Percentiles rank a stretch among this genome's conserved stretches.
Conservation (phyloP, 2,888 invertebrate genomes). For the Imbricaverruca yamaguchii region DNA sequence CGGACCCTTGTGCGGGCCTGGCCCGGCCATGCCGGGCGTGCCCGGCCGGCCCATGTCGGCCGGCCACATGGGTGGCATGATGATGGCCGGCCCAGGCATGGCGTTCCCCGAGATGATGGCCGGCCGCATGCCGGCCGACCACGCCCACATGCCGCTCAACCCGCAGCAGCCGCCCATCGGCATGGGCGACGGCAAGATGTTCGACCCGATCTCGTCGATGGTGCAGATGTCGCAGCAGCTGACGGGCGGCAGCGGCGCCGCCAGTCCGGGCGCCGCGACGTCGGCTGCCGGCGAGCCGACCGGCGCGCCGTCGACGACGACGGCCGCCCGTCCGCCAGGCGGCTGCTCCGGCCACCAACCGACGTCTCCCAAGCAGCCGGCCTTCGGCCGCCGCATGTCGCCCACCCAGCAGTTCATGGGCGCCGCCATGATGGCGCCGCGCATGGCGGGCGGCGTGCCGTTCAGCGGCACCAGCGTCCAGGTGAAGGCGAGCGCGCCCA, state of each 20-base stretch:
- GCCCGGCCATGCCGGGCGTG: neutral
- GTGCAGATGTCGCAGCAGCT: conserved; percentile 92
- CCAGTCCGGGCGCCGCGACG: conserved; percentile 27
- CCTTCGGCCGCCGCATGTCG: conserved; percentile 28
- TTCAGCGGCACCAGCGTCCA: conserved; percentile 31
- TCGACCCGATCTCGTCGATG: conserved; percentile 87
- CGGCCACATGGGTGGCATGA: conserved; percentile 29
- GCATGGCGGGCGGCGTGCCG: conserved; percentile 51
- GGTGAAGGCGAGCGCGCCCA: conserved; percentile 93
- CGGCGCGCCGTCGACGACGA: conserved; percentile 23
- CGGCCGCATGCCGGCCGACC: conserved; percentile 19
- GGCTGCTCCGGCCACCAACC: conserved; percentile 30
- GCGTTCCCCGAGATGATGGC: conserved; percentile 29
- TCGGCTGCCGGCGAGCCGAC: conserved; percentile 34
- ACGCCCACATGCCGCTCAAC: conserved; percentile 42
- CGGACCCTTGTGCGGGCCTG: neutral
- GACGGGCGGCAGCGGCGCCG: conserved; percentile 57
- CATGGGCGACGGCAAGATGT: conserved; percentile 45
- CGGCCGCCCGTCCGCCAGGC: conserved; percentile 22
- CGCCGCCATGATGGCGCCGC: conserved; percentile 34
- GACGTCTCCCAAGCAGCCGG: conserved; percentile 29
- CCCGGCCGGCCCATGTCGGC: neutral
- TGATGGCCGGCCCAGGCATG: conserved; percentile 35
- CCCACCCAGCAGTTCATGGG: conserved; percentile 29
- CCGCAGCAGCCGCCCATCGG: conserved; percentile 36